These are phyloP conservation scores for Echinarachnius parma DNA, from an alignment of 53 echinoderm and acorn worm genomes.

Conservation along the genomic window DNA sequence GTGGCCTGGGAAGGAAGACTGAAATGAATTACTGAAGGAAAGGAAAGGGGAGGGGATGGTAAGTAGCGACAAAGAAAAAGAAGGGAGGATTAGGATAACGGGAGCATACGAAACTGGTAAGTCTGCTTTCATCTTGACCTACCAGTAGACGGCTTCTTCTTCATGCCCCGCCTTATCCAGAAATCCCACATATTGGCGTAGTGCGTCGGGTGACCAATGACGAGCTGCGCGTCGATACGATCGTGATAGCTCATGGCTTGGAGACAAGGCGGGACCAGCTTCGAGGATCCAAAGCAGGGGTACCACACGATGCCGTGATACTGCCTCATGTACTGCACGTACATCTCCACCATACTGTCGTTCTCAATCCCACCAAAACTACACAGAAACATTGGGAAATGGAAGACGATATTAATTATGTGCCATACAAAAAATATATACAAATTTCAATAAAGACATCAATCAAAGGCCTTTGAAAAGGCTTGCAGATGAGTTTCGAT, in stretches of 20 bases:
- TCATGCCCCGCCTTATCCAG: constrained; percentile 34
- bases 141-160: constrained; percentile 36
- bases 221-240: constrained; percentile 16
- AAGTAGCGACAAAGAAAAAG: no score
- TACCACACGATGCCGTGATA: constrained; percentile 30
- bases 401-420: neutral
- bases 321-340: constrained; percentile 24
- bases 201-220: constrained; percentile 27
- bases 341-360: constrained; percentile 8
- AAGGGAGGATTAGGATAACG: no score
- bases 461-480: neutral
- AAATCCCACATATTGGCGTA: constrained; percentile 35
- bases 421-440: neutral
- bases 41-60: no score
- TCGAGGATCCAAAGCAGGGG: constrained; percentile 30
- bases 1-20: no score
- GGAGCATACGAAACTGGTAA: no score
- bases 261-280: constrained; percentile 12
- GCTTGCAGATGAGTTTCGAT: no score
- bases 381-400: neutral
- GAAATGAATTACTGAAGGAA: no score
- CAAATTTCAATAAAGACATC: neutral
- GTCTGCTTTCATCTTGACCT: no score
- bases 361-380: constrained; percentile 29
- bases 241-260: constrained; percentile 32